Conservation (phyloP, 2,888 invertebrate genomes). For the Xanthia togata region DNA sequence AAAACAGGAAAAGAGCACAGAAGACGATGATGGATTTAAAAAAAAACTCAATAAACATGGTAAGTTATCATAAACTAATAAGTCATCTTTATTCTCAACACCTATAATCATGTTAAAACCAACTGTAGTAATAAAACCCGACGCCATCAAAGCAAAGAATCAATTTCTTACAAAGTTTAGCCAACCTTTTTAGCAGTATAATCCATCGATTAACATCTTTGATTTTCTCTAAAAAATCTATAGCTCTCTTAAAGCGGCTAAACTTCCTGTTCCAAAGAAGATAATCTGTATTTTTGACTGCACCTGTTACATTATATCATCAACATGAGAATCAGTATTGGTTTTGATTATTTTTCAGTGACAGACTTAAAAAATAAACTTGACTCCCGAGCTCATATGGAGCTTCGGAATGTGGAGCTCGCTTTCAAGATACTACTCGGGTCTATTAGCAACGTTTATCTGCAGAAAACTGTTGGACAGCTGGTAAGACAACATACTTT, state of each 20-base stretch:
- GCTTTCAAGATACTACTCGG: constrained; percentile 82
- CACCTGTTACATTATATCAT: not conserved
- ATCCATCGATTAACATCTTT: too few species aligned
- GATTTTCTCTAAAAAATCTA: not conserved
- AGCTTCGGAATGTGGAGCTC: constrained; percentile 79
- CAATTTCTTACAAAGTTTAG: constrained; percentile 3
- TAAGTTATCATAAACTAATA: constrained; percentile 48
- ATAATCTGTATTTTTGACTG: not conserved
- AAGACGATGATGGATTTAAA: constrained; percentile 78
- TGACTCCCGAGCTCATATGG: constrained; percentile 76
- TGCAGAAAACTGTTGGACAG: constrained; percentile 83
- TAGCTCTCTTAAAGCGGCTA: too few species aligned
- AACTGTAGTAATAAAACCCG: not conserved
- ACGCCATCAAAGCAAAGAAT: not conserved
- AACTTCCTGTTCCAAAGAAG: not conserved
- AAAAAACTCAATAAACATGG: constrained; percentile 82
- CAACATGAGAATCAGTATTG: not conserved
- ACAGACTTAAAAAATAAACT: constrained; percentile 79
- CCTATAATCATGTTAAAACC: not conserved
- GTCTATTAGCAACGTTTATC: constrained; percentile 73
- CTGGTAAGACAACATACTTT: constrained; percentile 73
- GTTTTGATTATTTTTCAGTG: constrained; percentile 71
- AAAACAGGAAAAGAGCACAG: constrained; percentile 78
- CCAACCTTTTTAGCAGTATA: not conserved
- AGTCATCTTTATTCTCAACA: not conserved